Conservation (phyloP, 2,797 vertebrate species). For the Megalops cyprinoides region DNA sequence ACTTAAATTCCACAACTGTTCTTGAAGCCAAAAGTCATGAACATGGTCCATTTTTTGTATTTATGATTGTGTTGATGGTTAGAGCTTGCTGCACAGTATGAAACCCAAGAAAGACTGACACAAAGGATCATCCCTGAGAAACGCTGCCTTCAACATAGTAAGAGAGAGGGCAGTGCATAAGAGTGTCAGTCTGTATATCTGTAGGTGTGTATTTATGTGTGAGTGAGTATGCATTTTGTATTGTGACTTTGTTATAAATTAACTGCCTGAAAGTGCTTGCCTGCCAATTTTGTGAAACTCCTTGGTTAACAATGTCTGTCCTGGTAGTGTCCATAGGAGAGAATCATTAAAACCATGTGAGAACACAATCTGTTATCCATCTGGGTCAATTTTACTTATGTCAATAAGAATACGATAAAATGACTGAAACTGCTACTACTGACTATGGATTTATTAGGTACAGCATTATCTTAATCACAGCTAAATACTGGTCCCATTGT, state of each 20-base stretch:
- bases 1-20: background rate
- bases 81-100: background rate
- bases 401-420: background rate
- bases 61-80: background rate
- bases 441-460: background rate
- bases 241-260: conserved; percentile 60
- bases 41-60: background rate
- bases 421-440: background rate
- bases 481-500: background rate
- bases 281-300: conserved; percentile 71
- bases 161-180: background rate
- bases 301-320: conserved; percentile 56
- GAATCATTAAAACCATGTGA: conserved; percentile 65
- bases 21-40: conserved; percentile 11
- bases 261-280: conserved; percentile 71
- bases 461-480: background rate
- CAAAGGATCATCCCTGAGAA: background rate
- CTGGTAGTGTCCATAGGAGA: conserved; percentile 29
- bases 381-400: conserved; percentile 36
- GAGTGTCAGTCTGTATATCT: conserved; percentile 16
- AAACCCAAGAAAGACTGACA: background rate
- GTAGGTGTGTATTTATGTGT: conserved; percentile 22
- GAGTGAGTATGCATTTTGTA: conserved; percentile 52
- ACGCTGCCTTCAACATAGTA: background rate
- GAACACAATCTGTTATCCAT: conserved; percentile 37